phyloP scores from a whole-genome alignment of 2,797 vertebrate species.

The Pitangus sulphuratus region DNA sequence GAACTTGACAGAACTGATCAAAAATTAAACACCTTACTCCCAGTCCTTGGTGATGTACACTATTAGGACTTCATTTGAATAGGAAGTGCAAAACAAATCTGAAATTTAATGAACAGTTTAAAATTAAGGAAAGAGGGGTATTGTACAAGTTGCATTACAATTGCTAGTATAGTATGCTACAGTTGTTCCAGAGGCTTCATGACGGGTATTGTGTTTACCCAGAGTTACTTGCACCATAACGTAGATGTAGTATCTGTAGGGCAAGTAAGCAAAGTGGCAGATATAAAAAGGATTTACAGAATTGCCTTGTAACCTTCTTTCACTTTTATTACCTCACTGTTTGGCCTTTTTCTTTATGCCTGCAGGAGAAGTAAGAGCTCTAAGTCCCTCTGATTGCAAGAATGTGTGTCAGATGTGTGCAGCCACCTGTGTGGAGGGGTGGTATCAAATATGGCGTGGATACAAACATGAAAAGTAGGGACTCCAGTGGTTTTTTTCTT shows the following conservation, averaged over 20 bases:
- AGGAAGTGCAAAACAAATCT: not conserved
- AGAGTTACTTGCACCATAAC: not conserved
- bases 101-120: not conserved
- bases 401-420: not conserved
- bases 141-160: not conserved
- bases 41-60: not conserved
- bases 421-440: accelerated
- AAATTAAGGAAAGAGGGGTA: not conserved
- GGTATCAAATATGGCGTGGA: not conserved
- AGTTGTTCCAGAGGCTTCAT: not conserved
- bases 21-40: not conserved
- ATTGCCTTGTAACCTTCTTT: not conserved
- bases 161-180: not conserved
- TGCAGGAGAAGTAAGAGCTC: not conserved
- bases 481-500: not conserved
- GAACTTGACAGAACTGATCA: not conserved
- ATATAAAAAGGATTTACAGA: not conserved
- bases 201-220: not conserved
- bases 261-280: not conserved
- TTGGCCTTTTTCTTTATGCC: not conserved
- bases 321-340: not conserved
- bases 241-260: not conserved
- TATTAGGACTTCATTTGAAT: not conserved
- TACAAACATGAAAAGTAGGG: not conserved
- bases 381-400: not conserved